phyloP scores from a whole-genome alignment of 1,140 invertebrate species.

The Mesaphorura yosii region DNA sequence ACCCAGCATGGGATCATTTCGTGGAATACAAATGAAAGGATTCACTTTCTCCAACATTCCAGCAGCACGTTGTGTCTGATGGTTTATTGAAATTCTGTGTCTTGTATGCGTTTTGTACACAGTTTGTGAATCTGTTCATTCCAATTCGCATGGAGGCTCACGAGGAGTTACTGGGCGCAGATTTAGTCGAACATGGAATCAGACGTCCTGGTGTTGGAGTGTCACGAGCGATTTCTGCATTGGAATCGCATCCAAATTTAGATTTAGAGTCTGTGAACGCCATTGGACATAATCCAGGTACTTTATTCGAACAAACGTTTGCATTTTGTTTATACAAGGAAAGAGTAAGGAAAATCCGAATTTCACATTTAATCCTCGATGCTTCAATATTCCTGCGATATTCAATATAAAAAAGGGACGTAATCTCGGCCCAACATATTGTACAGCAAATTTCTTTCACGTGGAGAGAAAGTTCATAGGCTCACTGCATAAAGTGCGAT shows the following conservation, averaged over 20 bases:
- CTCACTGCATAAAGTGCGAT: no score
- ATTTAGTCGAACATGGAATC: constrained; percentile 73
- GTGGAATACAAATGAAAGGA: no score
- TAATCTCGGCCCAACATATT: no score
- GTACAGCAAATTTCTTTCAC: no score
- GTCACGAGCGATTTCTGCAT: constrained; percentile 46
- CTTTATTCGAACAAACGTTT: constrained; percentile 9
- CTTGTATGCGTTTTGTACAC: no score
- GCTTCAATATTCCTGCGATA: not conserved
- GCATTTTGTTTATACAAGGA: not conserved
- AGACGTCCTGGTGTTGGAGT: constrained; percentile 49
- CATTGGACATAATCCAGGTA: constrained; percentile 48
- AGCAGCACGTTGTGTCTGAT: no score
- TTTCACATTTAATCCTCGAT: not conserved
- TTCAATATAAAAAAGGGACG: no score
- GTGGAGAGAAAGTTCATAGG: no score
- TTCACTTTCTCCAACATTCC: no score
- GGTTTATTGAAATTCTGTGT: no score
- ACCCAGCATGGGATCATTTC: no score
- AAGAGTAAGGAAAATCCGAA: not conserved
- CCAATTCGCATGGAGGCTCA: constrained; percentile 70
- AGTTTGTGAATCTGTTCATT: constrained; percentile 61
- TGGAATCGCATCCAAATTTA: constrained; percentile 41
- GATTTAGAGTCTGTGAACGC: constrained; percentile 35
- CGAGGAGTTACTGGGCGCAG: constrained; percentile 74